Evolutionary conservation across 2,888 invertebrate species (phyloP), one percentile per base, ranked within the genome.

Genomic region (Xestia sexstrigata): DNA sequence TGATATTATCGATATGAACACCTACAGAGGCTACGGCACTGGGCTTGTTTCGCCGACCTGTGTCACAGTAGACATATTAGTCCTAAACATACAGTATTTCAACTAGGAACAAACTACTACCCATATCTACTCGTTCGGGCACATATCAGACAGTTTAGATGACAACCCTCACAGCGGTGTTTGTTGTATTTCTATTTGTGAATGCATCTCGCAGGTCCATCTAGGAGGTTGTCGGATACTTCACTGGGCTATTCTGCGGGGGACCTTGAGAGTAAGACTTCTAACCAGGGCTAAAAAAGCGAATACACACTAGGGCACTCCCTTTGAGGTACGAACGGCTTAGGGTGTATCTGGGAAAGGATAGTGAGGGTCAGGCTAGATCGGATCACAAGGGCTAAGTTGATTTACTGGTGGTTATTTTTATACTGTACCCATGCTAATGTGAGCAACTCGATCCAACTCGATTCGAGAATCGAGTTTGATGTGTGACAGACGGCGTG

Each of bases 401-500:
- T 65, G 42, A 1, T 42, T 17, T 65, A 65, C 65, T 65, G 42
- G 17, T 17, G 23, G 7, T 42, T 26, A n/a, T n/a, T 8, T 65
- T 65, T 65, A 26, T 9, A 45, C 42, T 42, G 65, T 42, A n/a
- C 42, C 42, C n/a, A n/a, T 65, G 90, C 88, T 90, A 89, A 90
- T 89, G 89, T 87, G 85, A 87, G 84, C 71, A 62, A 81, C 66
- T 78, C 71, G 75, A 85, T 79, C 63, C 76, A 74, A 68, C 79
- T 63, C 70, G 81, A 86, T 84, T 79, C 82, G 58, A 85, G 86
- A 86, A 85, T 85, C 82, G 73, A 87, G 86, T 90, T 89, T 91
- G 92, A 93, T 92, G 91, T 92, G 91, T 91, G 94, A 93, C 93
- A 93, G 90, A 79, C 83, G 67, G 93, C 92, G 95, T 95, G 94